phyloP scores from a whole-genome alignment of 2,888 invertebrate species.

The Xanthia icteritia region DNA sequence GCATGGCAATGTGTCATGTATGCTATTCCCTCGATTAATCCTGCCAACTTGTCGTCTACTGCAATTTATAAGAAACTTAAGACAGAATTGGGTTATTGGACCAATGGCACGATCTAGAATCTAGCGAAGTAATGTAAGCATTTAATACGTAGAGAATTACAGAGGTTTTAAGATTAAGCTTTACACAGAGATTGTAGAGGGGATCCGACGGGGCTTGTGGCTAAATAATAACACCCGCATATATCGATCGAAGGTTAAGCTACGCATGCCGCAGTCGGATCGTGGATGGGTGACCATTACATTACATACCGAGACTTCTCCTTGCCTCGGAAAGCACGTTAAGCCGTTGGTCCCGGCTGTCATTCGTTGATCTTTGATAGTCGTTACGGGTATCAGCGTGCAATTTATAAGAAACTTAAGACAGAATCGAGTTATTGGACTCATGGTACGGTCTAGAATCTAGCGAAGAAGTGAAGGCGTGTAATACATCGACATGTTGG shows the following conservation, averaged over 20 bases:
- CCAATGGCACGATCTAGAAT: slow-evolving; percentile 21
- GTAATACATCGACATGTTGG: too few species aligned
- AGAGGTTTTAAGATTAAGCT: too few species aligned
- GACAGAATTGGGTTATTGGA: slow-evolving; percentile 58
- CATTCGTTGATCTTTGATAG: neutral
- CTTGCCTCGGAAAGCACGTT: too few species aligned
- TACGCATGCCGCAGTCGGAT: neutral
- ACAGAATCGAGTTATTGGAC: too few species aligned
- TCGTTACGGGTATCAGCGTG: neutral
- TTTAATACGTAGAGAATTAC: neutral
- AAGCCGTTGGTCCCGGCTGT: neutral
- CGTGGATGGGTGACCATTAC: neutral
- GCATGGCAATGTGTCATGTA: slow-evolving; percentile 45
- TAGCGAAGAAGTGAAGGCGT: too few species aligned
- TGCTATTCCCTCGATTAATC: slow-evolving; percentile 47
- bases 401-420: too few species aligned
- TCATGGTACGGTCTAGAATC: too few species aligned
- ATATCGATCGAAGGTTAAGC: neutral
- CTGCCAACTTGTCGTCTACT: slow-evolving; percentile 53
- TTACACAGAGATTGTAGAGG: too few species aligned
- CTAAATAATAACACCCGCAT: too few species aligned
- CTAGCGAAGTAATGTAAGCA: slow-evolving; percentile 15
- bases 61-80: slow-evolving; percentile 59
- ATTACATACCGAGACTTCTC: too few species aligned
- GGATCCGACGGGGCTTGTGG: too few species aligned